Percentiles rank a stretch among this genome's conserved stretches.
Evolutionary conservation across 2,113 vertebrate species (phyloP).

Genomic region (Cygnus atratus): DNA sequence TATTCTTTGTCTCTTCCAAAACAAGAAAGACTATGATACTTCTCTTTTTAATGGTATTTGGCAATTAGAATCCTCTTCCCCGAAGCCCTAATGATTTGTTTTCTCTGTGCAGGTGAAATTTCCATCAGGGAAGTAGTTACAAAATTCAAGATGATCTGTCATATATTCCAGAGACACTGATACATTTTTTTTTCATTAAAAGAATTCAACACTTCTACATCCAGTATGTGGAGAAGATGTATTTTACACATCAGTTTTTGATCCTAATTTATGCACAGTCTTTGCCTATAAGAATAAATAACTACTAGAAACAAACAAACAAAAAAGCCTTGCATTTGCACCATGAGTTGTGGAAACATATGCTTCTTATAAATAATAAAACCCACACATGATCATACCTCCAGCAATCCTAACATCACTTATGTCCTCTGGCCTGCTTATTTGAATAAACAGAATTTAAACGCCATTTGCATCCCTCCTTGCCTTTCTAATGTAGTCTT

Average conservation of each 20-base stretch:
- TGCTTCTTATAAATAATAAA: not conserved
- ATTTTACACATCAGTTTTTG: not conserved
- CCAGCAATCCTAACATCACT: not conserved
- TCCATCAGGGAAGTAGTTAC: not conserved
- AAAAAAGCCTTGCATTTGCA: not conserved
- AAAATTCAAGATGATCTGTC: conserved; percentile 27
- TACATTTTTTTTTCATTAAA: conserved; percentile 27
- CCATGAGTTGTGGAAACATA: not conserved
- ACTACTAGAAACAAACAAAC: not conserved
- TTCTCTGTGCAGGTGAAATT: not conserved
- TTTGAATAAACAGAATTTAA: not conserved
- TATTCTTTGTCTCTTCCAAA: not conserved
- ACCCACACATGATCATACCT: not conserved
- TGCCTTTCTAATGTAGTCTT: not conserved
- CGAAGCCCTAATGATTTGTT: not conserved
- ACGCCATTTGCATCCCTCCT: not conserved
- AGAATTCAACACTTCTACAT: conserved; percentile 11
- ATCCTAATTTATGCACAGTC: conserved; percentile 7
- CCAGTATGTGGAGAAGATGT: not conserved
- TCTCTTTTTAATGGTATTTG: not conserved
- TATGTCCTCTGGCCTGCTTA: not conserved
- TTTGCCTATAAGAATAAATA: not conserved
- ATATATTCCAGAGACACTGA: not conserved
- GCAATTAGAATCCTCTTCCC: not conserved
- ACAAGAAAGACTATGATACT: not conserved